phyloP scores from a whole-genome alignment of 1,140 invertebrate species.

The Drosophila kurseongensis region DNA sequence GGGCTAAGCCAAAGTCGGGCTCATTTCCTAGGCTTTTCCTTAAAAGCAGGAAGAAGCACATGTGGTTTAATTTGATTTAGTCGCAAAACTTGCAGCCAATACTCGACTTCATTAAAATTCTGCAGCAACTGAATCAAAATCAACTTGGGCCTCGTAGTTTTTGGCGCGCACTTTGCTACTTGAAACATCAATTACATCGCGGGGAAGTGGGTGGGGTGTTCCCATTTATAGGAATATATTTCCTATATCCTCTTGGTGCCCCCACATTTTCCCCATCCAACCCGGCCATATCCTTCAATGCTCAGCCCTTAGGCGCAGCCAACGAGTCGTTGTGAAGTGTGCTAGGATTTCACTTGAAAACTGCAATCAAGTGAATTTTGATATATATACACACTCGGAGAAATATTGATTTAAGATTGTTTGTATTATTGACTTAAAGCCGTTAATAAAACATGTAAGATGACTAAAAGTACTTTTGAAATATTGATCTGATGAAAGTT shows the following conservation, averaged over 20 bases:
- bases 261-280: conserved; percentile 2
- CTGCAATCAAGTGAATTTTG: conserved; percentile 83
- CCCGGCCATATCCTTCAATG: conserved; percentile 24
- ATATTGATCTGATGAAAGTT: no score
- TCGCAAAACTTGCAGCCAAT: conserved; percentile 73
- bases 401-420: neutral
- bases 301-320: conserved; percentile 71
- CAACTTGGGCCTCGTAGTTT: conserved; percentile 65
- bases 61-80: conserved; percentile 79
- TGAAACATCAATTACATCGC: conserved; percentile 73
- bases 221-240: conserved; percentile 60
- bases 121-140: conserved; percentile 79
- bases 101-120: conserved; percentile 77
- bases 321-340: conserved; percentile 70
- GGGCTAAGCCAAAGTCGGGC: conserved; percentile 39
- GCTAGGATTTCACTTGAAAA: conserved; percentile 83
- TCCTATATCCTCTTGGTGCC: conserved; percentile 42
- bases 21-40: conserved; percentile 61
- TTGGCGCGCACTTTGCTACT: conserved; percentile 74
- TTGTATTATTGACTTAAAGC: no score
- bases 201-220: conserved; percentile 13
- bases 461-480: no score
- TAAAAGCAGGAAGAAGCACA: conserved; percentile 29
- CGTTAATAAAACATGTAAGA: no score
- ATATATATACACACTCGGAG: conserved; percentile 48